A percentile compares a stretch with the other conserved stretches of the same genome.
phyloP scores from a whole-genome alignment of 2,797 vertebrate species.

The Chrysocyon brachyurus region DNA sequence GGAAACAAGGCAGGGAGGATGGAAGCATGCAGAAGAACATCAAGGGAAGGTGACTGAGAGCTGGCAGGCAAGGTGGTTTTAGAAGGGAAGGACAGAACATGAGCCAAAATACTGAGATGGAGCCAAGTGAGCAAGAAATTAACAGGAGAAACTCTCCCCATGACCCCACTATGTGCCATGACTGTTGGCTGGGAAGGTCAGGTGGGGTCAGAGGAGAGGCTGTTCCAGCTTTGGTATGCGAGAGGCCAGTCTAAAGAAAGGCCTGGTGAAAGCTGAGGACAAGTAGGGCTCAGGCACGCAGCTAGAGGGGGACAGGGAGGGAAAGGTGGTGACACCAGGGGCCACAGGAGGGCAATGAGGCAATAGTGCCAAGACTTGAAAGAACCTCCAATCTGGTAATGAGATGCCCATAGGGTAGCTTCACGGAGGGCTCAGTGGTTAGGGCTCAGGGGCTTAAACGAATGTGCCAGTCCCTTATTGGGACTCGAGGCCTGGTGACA shows the following conservation, averaged over 20 bases:
- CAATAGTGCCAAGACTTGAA: background rate
- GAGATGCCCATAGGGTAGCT: background rate
- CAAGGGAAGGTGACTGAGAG: background rate
- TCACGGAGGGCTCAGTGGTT: background rate
- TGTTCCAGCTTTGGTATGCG: background rate
- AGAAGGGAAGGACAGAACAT: background rate
- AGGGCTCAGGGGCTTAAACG: background rate
- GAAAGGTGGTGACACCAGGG: background rate
- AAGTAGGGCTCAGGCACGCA: background rate
- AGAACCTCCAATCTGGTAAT: background rate
- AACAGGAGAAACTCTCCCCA: background rate
- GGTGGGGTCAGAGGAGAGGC: background rate
- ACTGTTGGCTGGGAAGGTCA: background rate
- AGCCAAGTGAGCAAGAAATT: background rate
- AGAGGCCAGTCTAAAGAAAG: background rate
- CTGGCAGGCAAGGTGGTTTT: fast-evolving
- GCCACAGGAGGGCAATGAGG: background rate
- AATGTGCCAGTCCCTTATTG: background rate
- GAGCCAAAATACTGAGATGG: background rate
- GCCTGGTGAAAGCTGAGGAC: background rate
- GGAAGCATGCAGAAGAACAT: background rate
- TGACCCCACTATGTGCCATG: no score
- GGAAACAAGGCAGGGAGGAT: background rate
- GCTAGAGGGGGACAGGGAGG: fast-evolving
- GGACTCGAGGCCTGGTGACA: background rate